Percentiles rank a stretch among this genome's conserved stretches.
These are phyloP conservation scores for Eristalis tenax DNA, from an alignment of 2,888 invertebrate species.

Conservation along the genomic window DNA sequence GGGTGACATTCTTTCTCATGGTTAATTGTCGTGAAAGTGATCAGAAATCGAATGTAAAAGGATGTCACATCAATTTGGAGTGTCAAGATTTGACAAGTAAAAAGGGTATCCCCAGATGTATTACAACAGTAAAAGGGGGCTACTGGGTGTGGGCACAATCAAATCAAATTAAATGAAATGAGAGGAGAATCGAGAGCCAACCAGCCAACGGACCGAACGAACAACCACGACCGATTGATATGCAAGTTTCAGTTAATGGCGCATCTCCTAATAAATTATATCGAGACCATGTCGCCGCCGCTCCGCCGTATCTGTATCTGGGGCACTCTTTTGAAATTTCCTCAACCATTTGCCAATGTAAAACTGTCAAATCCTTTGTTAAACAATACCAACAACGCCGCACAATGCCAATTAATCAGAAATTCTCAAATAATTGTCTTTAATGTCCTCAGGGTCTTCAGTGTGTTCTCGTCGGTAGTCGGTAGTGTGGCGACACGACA, in stretches of 20 bases:
- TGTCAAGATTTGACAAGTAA: conserved; percentile 77
- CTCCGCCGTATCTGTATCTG: conserved; percentile 55
- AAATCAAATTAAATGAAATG: conserved; percentile 27
- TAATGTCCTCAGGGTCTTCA: conserved; percentile 10
- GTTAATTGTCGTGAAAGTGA: conserved; percentile 56
- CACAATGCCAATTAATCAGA: conserved; percentile 71
- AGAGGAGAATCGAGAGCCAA: neutral
- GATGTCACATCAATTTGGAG: conserved; percentile 78
- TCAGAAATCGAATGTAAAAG: conserved; percentile 77
- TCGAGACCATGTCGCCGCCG: conserved; percentile 36
- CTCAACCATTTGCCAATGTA: conserved; percentile 71
- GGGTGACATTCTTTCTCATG: conserved; percentile 34
- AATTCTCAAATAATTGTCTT: conserved; percentile 68
- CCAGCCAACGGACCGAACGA: neutral
- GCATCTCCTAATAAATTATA: conserved; percentile 59
- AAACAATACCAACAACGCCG: conserved; percentile 68
- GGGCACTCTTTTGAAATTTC: conserved; percentile 67
- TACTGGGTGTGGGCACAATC: neutral
- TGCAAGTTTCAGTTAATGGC: conserved; percentile 57
- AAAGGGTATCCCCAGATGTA: conserved; percentile 73
- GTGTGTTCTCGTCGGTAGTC: neutral
- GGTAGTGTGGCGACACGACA: neutral
- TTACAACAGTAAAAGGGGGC: conserved; percentile 40
- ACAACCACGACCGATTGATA: conserved; percentile 50
- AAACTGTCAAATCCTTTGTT: conserved; percentile 71